Evolutionary conservation across 2,888 invertebrate species (phyloP).

Genomic region (Dione juno): DNA sequence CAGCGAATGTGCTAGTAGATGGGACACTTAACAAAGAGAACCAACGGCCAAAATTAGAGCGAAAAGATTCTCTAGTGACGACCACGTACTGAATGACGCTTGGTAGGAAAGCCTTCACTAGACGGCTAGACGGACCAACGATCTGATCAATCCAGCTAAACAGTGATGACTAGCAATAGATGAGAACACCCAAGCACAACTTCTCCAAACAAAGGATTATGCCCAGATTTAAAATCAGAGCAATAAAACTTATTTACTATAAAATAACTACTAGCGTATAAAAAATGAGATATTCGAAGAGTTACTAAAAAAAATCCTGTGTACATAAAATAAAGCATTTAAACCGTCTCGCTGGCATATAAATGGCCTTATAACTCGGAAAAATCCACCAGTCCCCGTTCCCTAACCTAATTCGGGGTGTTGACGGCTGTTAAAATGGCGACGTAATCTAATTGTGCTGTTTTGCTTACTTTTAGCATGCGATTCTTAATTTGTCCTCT

Average conservation of each 20-base stretch:
- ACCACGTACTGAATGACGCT: no score
- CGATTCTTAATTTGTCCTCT: constrained; percentile 33
- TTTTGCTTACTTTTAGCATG: constrained; percentile 41
- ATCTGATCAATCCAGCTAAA: no score
- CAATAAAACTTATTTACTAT: background rate
- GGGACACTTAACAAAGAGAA: no score
- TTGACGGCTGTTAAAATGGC: constrained; percentile 47
- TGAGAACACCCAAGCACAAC: no score
- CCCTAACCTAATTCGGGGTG: constrained; percentile 46
- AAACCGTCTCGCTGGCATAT: constrained; percentile 26
- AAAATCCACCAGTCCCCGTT: constrained; percentile 42
- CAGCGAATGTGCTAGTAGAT: no score
- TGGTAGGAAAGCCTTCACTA: no score
- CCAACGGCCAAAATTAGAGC: no score
- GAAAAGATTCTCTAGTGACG: no score
- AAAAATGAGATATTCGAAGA: background rate
- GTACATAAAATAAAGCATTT: constrained; percentile 19
- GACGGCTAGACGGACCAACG: no score
- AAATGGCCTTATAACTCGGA: constrained; percentile 36
- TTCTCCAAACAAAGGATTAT: no score
- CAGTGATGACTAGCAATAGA: no score
- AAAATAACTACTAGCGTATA: background rate
- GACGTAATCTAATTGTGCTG: constrained; percentile 44
- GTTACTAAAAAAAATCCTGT: constrained; percentile 4
- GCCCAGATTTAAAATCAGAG: background rate